phyloP scores from a whole-genome alignment of 2,797 vertebrate genomes.

The Lepus oiostolus region DNA sequence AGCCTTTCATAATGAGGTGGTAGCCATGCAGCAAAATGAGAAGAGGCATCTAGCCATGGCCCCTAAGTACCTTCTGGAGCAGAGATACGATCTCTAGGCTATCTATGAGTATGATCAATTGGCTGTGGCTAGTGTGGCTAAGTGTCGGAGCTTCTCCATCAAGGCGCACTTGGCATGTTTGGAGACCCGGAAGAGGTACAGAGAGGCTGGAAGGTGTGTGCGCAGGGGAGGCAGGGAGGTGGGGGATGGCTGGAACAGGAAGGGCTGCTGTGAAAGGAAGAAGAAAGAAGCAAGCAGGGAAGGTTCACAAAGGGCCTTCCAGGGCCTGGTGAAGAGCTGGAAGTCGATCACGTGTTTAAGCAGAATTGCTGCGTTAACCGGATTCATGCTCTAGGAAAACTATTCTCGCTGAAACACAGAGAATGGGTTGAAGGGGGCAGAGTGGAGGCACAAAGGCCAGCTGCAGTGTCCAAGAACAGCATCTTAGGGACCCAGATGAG shows the following conservation, averaged over 20 bases:
- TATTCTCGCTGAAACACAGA: background rate
- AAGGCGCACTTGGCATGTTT: background rate
- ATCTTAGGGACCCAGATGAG: background rate
- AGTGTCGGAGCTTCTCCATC: background rate
- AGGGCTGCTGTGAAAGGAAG: no score
- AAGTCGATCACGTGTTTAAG: background rate
- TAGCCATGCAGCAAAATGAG: background rate
- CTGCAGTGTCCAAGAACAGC: background rate
- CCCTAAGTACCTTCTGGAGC: conserved; percentile 18
- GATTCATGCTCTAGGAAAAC: conserved; percentile 18
- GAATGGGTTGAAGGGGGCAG: background rate
- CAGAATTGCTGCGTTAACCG: background rate
- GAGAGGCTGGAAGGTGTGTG: background rate
- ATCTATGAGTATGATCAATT: background rate
- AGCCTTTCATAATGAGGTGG: background rate
- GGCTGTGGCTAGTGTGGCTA: background rate
- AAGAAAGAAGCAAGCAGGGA: background rate
- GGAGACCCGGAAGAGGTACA: background rate
- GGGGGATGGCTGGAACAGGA: no score
- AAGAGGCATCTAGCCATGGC: background rate
- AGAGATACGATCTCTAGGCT: background rate
- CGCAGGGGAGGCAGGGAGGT: background rate
- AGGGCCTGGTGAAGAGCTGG: background rate
- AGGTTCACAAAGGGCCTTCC: background rate
- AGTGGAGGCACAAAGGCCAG: background rate